Conservation (phyloP, 2,797 vertebrate species). For the Oryzias sinensis region DNA sequence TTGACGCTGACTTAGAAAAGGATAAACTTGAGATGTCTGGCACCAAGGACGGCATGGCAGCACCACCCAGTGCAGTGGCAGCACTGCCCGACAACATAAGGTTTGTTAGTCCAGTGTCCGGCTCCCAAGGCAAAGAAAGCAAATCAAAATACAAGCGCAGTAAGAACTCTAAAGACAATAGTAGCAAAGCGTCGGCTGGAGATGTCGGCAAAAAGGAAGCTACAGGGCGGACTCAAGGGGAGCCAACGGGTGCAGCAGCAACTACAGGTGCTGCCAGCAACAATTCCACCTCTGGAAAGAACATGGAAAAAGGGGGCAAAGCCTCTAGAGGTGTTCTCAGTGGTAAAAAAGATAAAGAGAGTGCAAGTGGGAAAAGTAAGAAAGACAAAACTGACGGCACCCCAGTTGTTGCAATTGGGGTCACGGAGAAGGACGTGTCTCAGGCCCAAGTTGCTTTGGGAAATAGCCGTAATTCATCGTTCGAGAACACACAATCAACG, state of each 20-base stretch:
- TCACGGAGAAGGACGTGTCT: slow-evolving; percentile 86
- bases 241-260: slow-evolving; percentile 78
- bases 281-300: slow-evolving; percentile 82
- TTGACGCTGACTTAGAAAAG: slow-evolving; percentile 99
- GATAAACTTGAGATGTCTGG: slow-evolving; percentile 99
- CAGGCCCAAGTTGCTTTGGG: slow-evolving; percentile 84
- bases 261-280: slow-evolving; percentile 74
- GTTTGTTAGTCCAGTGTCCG: slow-evolving; percentile 97
- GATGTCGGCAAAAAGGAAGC: slow-evolving; percentile 93
- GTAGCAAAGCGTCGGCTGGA: slow-evolving; percentile 84
- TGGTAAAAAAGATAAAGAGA: slow-evolving; percentile 96
- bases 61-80: slow-evolving; percentile 91
- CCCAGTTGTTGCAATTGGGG: slow-evolving; percentile 76
- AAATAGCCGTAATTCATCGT: slow-evolving; percentile 85
- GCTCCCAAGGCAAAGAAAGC: slow-evolving; percentile 96
- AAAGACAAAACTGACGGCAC: slow-evolving; percentile 92
- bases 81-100: slow-evolving; percentile 97
- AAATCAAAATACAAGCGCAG: slow-evolving; percentile 99
- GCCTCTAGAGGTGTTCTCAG: slow-evolving; percentile 85
- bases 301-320: slow-evolving; percentile 90
- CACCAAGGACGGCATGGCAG: slow-evolving; percentile 93
- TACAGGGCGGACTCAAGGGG: slow-evolving; percentile 87
- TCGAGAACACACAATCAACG: slow-evolving; percentile 85
- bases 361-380: slow-evolving; percentile 90
- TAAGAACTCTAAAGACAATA: slow-evolving; percentile 98